Evolutionary conservation across 2,113 vertebrate species (phyloP).

Genomic region (Paradisaea rubra): DNA sequence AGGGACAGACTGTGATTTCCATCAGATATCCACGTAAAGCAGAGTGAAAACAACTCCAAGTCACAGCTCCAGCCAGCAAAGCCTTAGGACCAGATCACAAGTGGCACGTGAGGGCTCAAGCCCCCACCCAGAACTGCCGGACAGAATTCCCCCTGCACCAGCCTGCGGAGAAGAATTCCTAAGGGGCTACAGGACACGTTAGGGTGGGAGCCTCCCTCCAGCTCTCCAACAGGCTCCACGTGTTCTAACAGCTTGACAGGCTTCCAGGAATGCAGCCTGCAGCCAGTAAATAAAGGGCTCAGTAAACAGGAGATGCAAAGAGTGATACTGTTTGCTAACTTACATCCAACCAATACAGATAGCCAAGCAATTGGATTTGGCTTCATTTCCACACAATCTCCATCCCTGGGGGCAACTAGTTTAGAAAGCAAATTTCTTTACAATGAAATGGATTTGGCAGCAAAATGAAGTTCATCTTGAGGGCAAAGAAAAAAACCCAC

Average conservation of each 20-base stretch:
- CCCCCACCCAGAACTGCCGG: rapidly evolving
- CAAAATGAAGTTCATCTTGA: slow-evolving; percentile 67
- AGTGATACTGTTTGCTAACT: slow-evolving; percentile 6
- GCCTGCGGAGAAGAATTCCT: background rate
- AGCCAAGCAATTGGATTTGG: slow-evolving; percentile 54
- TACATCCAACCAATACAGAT: background rate
- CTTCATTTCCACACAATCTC: slow-evolving; percentile 45
- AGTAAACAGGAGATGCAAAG: background rate
- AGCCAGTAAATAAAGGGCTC: slow-evolving; percentile 9
- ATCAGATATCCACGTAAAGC: background rate
- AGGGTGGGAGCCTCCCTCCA: background rate
- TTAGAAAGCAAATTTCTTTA: slow-evolving; percentile 69
- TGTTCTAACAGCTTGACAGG: background rate
- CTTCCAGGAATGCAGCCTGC: slow-evolving; percentile 4
- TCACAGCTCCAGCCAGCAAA: background rate
- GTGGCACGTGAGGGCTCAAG: rapidly evolving
- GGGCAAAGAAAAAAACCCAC: slow-evolving; percentile 17
- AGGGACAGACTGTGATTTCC: background rate
- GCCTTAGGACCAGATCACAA: background rate
- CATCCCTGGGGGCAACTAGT: slow-evolving; percentile 38
- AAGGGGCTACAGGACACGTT: background rate
- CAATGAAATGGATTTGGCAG: slow-evolving; percentile 69
- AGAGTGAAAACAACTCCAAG: background rate
- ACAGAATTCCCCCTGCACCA: background rate
- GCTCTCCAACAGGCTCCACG: background rate